Evolutionary conservation across 2,113 vertebrate genomes (phyloP).

Genomic region (Erythrolamprus reginae): DNA sequence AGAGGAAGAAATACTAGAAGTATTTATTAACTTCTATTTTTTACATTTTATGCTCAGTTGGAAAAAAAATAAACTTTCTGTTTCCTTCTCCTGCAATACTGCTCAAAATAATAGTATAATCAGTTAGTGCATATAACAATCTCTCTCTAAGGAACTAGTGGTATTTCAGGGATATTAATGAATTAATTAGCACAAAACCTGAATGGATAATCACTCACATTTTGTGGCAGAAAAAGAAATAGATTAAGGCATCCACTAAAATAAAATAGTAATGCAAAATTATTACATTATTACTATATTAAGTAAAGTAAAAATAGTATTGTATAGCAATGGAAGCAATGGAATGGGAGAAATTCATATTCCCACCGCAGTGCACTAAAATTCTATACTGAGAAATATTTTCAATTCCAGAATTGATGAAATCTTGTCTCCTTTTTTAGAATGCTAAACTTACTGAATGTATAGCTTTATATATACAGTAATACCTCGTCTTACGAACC

Average conservation of each 20-base stretch:
- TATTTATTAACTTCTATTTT: neutral
- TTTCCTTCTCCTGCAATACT: neutral
- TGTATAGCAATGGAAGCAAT: neutral
- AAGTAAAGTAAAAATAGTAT: neutral
- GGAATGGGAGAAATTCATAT: neutral
- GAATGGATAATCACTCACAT: neutral
- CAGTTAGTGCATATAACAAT: neutral
- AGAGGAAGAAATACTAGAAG: neutral
- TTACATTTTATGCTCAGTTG: neutral
- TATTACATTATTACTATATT: no score
- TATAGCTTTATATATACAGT: no score
- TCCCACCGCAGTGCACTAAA: neutral
- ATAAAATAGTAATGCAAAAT: neutral
- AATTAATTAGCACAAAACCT: constrained; percentile 7
- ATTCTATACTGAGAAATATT: neutral
- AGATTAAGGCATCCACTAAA: neutral
- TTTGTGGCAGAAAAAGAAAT: constrained; percentile 3
- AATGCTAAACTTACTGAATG: neutral
- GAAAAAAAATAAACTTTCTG: neutral
- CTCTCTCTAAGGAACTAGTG: neutral
- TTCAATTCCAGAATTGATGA: neutral
- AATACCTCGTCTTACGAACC: no score
- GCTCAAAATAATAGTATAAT: constrained; percentile 3
- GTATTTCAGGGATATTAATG: constrained; percentile 15
- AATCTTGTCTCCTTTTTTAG: neutral